phyloP scores from a whole-genome alignment of 2,797 vertebrate genomes.

The Parauchenoglanis ngamensis region DNA sequence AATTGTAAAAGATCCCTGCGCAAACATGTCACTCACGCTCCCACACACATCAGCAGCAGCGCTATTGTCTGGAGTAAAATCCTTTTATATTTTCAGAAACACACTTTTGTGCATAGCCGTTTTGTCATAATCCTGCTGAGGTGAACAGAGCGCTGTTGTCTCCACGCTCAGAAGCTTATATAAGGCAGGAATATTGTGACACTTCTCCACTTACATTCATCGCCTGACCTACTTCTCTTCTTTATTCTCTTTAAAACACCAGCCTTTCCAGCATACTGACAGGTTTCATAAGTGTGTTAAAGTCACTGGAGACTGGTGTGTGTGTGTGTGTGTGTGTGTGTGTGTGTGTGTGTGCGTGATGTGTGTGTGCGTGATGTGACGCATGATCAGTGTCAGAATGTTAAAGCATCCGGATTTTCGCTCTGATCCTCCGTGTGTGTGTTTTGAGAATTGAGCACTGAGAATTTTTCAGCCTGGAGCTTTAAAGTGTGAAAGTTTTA shows the following conservation, averaged over 20 bases:
- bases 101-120: conserved; percentile 58
- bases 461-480: background rate
- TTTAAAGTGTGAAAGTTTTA: conserved; percentile 6
- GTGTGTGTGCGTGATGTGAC: background rate
- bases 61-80: conserved; percentile 49
- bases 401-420: background rate
- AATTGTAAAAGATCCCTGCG: conserved; percentile 49
- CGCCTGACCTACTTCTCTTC: conserved; percentile 7
- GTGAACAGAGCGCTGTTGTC: conserved; percentile 50
- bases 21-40: conserved; percentile 58
- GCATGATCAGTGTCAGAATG: background rate
- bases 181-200: conserved; percentile 24
- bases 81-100: conserved; percentile 51
- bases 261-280: background rate
- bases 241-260: background rate
- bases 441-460: background rate
- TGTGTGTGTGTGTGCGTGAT: conserved; percentile 6
- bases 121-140: conserved; percentile 64
- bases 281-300: background rate
- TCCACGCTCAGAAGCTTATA: conserved; percentile 54
- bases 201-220: conserved; percentile 26
- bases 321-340: background rate
- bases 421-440: background rate
- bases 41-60: conserved; percentile 41
- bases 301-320: background rate